Evolutionary conservation across 2,797 vertebrate genomes (phyloP).

Genomic region (Hydrocynus forskahlii): DNA sequence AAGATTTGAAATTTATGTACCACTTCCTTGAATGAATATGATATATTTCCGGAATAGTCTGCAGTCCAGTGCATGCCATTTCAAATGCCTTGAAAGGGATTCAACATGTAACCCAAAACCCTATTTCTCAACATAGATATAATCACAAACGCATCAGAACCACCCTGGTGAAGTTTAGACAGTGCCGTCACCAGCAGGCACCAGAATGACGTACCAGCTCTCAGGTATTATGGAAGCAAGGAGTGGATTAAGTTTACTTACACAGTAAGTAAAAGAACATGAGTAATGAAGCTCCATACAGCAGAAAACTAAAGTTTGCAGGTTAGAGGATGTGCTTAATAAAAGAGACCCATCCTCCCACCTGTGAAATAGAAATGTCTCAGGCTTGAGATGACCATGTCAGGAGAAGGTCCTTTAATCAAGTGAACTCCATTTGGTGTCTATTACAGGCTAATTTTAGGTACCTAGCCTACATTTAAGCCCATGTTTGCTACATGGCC

Average conservation of each 20-base stretch:
- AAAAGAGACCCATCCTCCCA: neutral
- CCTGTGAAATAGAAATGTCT: slow-evolving; percentile 4
- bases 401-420: neutral
- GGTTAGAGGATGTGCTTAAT: neutral
- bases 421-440: neutral
- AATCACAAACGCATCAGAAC: slow-evolving; percentile 54
- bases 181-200: slow-evolving; percentile 65
- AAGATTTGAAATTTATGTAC: slow-evolving; percentile 46
- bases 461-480: neutral
- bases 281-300: neutral
- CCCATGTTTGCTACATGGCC: neutral
- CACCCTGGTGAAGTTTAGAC: slow-evolving; percentile 68
- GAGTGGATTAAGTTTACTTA: slow-evolving; percentile 1
- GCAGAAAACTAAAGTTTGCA: neutral
- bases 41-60: slow-evolving; percentile 49
- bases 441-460: neutral
- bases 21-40: slow-evolving; percentile 23
- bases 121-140: slow-evolving; percentile 47
- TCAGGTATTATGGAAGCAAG: slow-evolving; percentile 30
- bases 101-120: slow-evolving; percentile 37
- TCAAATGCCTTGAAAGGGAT: slow-evolving; percentile 43
- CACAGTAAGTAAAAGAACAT: slow-evolving; percentile 16
- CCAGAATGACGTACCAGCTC: slow-evolving; percentile 51
- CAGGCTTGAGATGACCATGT: slow-evolving; percentile 44
- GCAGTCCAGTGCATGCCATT: slow-evolving; percentile 67